Percentiles rank a stretch among this genome's conserved stretches.
Conservation (phyloP, 2,113 vertebrate genomes). For the Brachyhypopomus gauderio region DNA sequence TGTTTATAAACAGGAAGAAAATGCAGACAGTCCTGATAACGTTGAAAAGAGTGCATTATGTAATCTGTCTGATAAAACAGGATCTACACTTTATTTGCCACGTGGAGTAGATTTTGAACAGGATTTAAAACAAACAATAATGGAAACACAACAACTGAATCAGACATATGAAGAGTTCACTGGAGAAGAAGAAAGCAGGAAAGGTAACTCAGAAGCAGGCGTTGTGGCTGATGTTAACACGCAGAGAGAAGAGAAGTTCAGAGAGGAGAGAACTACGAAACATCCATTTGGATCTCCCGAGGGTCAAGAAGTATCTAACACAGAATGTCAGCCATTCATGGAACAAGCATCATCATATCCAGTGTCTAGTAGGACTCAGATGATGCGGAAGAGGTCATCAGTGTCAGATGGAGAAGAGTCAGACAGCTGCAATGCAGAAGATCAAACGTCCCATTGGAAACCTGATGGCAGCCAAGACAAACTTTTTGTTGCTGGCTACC, state of each 20-base stretch:
- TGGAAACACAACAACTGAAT: slow-evolving; percentile 28
- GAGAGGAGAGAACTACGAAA: neutral
- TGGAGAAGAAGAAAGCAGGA: neutral
- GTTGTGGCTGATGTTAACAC: slow-evolving; percentile 32
- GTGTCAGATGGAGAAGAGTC: slow-evolving; percentile 40
- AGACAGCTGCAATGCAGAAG: neutral
- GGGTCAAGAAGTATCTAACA: neutral
- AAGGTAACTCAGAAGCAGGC: slow-evolving; percentile 53
- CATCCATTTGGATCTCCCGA: neutral
- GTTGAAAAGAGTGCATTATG: slow-evolving; percentile 42
- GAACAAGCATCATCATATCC: slow-evolving; percentile 3
- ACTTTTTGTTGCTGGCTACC: neutral
- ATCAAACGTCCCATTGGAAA: neutral
- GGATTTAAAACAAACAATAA: slow-evolving; percentile 43
- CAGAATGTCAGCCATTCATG: neutral
- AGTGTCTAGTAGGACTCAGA: neutral
- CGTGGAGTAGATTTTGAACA: slow-evolving; percentile 49
- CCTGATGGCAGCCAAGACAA: neutral
- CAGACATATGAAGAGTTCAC: slow-evolving; percentile 40
- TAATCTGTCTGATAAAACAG: slow-evolving; percentile 22
- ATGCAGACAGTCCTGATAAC: slow-evolving; percentile 8
- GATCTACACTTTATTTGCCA: slow-evolving; percentile 6
- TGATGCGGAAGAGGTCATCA: slow-evolving; percentile 29
- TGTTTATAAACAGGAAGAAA: slow-evolving; percentile 19
- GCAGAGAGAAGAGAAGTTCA: slow-evolving; percentile 27